Evolutionary conservation across 1,140 invertebrate species (phyloP), one percentile per base, ranked within the genome.

Genomic region (Amyelois transitella): DNA sequence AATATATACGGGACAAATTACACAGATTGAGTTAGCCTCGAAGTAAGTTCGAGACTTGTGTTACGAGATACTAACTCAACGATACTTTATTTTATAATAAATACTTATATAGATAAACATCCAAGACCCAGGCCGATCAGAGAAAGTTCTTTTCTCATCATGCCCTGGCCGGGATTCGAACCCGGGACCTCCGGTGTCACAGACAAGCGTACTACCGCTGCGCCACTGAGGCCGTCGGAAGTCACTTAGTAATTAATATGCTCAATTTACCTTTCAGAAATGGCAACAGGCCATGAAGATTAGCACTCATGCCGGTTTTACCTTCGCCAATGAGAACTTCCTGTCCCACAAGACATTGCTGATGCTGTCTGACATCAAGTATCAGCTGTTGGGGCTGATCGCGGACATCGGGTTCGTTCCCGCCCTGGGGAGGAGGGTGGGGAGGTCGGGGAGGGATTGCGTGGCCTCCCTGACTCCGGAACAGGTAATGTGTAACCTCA

Each of bases 321-420:
- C 89, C 52, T 95, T 94, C 77, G 92, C 94, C 1, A 91, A 89
- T 57, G 92, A 95, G 66, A 93, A 96, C 78, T 96, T 90, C 70
- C 84, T 97, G 0, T 96, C 95, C 0, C 69, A 91, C 48, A 92
- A 91, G 76, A 95, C 94, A 0, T 79, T 96, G 6, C 77, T 91
- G 49, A 94, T 93, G 67, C 87, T 97, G 58, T 91, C 90, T 0
- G 94, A 96, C 67, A 93, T 96, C 60, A 96, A 96, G 71, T 91
- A 93, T 72, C 95, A 97, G 79, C 91, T 96, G 62, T 88, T 96
- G n/a, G 93, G 95, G 51, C 77, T 96, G n/a, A 82, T 97, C 14
- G 90, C 93, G 0, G 92, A 93, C n/a, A 94, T 96, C 54, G 94
- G 94, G 1, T 96, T 97, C 81, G 91, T 94, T 12, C 91, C 93